phyloP scores from a whole-genome alignment of 2,113 vertebrate genomes.

The Tretioscincus oriximinensis region DNA sequence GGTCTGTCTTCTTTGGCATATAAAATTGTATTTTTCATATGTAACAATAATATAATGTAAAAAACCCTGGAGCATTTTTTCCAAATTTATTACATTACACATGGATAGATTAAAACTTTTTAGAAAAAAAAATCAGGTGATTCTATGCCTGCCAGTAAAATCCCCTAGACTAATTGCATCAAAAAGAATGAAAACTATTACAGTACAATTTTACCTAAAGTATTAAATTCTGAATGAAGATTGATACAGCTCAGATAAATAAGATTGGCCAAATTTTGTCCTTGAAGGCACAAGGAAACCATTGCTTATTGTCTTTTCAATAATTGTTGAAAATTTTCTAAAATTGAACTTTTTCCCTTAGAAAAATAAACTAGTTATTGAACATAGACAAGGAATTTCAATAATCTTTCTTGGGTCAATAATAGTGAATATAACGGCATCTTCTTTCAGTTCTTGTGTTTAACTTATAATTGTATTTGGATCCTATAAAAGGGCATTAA shows the following conservation, averaged over 20 bases:
- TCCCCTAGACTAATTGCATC: slow-evolving; percentile 51
- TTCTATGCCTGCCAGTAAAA: slow-evolving; percentile 53
- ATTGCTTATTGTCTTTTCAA: not conserved
- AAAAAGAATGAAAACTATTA: slow-evolving; percentile 50
- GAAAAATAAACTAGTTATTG: not conserved
- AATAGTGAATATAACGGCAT: slow-evolving; percentile 18
- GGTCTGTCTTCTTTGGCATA: slow-evolving; percentile 57
- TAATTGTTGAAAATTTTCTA: slow-evolving; percentile 29
- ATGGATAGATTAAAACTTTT: slow-evolving; percentile 58
- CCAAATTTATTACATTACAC: slow-evolving; percentile 61
- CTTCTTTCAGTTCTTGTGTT: slow-evolving; percentile 16
- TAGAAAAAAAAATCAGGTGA: slow-evolving; percentile 45
- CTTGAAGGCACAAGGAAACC: slow-evolving; percentile 15
- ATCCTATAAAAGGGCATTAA: not conserved
- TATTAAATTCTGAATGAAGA: slow-evolving; percentile 34
- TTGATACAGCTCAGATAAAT: not conserved
- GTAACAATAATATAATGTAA: slow-evolving; percentile 54
- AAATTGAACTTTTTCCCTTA: not conserved
- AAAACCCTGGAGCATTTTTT: slow-evolving; percentile 54
- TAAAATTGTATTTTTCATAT: slow-evolving; percentile 67
- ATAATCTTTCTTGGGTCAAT: not conserved
- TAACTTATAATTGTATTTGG: not conserved
- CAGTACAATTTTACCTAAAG: slow-evolving; percentile 44
- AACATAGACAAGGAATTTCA: not conserved
- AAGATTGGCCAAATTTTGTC: slow-evolving; percentile 11